Conservation (phyloP, 1,140 invertebrate genomes). For the Littorina saxatilis region DNA sequence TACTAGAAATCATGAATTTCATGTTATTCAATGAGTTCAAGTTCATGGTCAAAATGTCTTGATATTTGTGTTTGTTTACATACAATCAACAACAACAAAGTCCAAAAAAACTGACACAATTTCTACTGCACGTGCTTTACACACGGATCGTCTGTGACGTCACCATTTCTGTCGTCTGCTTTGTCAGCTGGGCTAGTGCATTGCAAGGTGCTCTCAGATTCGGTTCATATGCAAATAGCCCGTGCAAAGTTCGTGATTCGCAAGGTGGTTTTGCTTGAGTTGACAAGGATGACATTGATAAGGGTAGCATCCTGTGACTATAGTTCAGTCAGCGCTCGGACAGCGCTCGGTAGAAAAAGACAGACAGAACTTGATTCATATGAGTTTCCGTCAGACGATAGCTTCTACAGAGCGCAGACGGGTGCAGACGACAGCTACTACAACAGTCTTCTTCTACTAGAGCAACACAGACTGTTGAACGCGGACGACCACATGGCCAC, state of each 20-base stretch:
- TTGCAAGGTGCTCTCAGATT: not conserved
- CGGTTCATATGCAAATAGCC: not conserved
- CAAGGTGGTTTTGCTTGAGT: not conserved
- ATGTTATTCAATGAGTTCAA: no score
- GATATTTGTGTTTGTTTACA: no score
- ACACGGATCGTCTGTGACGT: not conserved
- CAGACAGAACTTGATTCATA: no score
- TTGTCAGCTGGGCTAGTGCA: no score
- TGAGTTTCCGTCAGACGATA: not conserved
- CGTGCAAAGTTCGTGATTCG: not conserved
- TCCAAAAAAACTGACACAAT: no score
- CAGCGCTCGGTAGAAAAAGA: not conserved
- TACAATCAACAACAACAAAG: no score
- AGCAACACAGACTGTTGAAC: not conserved
- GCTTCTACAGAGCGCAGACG: not conserved
- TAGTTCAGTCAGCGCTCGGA: constrained; percentile 1
- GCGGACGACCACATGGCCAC: not conserved
- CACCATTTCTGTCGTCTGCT: not conserved
- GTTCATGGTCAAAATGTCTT: no score
- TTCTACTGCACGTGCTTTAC: no score
- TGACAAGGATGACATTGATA: not conserved
- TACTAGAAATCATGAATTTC: no score
- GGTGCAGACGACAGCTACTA: not conserved
- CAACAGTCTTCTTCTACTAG: not conserved
- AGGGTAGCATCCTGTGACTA: not conserved